A percentile compares a stretch with the other conserved stretches of the same genome.
Conservation (phyloP, 2,888 invertebrate genomes). For the Blera fallax region DNA sequence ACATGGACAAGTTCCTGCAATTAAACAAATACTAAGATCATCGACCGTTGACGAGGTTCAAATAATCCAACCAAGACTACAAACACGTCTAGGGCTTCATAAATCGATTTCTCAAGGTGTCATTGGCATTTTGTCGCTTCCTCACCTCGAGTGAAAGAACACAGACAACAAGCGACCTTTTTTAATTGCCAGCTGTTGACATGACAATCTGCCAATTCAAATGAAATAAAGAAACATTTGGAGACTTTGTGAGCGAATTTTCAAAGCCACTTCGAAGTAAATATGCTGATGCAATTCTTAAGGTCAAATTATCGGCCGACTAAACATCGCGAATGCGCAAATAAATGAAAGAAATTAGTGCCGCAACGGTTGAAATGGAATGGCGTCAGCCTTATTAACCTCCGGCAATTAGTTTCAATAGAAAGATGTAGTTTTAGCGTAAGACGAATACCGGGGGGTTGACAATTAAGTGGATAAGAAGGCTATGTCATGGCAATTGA, state of each 20-base stretch:
- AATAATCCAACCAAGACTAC: not conserved
- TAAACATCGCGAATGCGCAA: slow-evolving; percentile 30
- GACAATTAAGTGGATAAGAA: slow-evolving; percentile 9
- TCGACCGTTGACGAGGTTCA: slow-evolving; percentile 22
- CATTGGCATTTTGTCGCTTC: slow-evolving; percentile 43
- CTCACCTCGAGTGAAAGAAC: slow-evolving; percentile 1
- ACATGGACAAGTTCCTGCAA: not conserved
- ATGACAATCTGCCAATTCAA: not conserved
- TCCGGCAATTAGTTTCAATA: slow-evolving; percentile 60
- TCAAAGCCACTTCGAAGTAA: slow-evolving; percentile 8
- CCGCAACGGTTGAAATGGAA: slow-evolving; percentile 25
- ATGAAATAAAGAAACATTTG: not conserved
- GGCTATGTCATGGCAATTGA: not conserved
- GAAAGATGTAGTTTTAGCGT: not conserved
- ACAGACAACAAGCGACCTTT: not conserved
- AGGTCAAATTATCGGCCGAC: slow-evolving; percentile 43
- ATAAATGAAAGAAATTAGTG: slow-evolving; percentile 41
- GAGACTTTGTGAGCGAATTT: not conserved
- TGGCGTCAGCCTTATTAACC: slow-evolving; percentile 61
- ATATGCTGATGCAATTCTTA: slow-evolving; percentile 26
- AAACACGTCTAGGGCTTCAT: slow-evolving; percentile 42
- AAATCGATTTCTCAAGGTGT: slow-evolving; percentile 54
- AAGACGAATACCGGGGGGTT: not conserved
- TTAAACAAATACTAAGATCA: slow-evolving; percentile 6
- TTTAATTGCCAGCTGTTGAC: not conserved